Percentiles rank a stretch among this genome's conserved stretches.
Conservation (phyloP, 2,888 invertebrate species). For the Bimastos eiseni region DNA sequence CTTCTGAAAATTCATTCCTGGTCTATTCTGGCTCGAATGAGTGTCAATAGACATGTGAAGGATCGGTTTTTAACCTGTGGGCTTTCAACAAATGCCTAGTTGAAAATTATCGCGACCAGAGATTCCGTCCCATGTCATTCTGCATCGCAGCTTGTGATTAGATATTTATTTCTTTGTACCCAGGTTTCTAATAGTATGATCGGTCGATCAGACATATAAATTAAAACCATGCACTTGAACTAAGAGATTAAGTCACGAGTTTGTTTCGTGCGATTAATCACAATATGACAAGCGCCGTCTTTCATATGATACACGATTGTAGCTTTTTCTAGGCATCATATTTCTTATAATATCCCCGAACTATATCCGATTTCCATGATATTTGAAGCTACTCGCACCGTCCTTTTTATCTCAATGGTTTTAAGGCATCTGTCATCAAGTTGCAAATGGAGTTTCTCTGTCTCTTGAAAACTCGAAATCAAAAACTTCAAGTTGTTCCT, state of each 20-base stretch:
- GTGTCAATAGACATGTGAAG: background rate
- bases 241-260: background rate
- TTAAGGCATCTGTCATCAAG: too few species aligned
- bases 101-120: background rate
- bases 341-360: background rate
- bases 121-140: background rate
- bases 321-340: background rate
- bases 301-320: background rate
- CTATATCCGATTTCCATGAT: background rate
- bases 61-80: background rate
- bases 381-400: background rate
- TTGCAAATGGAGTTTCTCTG: background rate
- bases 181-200: background rate
- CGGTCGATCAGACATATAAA: background rate
- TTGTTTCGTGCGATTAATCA: background rate
- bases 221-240: background rate
- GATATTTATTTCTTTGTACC: background rate
- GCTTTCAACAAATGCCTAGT: background rate
- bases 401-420: background rate
- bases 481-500: too few species aligned
- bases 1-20: background rate
- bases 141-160: background rate
- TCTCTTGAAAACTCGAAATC: background rate
- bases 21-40: background rate
- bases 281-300: background rate